Conservation (phyloP, 1,140 invertebrate species). For the Triops longicaudatus region DNA sequence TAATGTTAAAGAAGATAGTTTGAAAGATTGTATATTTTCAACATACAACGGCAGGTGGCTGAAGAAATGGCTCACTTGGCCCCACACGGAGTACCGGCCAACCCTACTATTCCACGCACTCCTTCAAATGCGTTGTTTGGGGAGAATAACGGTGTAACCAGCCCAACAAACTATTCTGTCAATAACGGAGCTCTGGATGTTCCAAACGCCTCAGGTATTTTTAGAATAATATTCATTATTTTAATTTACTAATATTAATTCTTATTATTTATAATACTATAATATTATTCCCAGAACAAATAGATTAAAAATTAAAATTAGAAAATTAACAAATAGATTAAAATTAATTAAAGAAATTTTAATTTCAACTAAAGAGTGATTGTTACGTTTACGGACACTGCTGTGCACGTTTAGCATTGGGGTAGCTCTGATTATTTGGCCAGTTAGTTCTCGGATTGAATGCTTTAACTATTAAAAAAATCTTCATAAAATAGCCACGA, state of each 20-base stretch:
- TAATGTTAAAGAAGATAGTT: too few species aligned
- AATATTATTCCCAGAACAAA: too few species aligned
- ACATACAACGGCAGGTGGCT: conserved; percentile 47
- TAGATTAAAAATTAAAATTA: too few species aligned
- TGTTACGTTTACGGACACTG: too few species aligned
- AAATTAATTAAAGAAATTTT: too few species aligned
- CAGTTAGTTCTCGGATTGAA: background rate
- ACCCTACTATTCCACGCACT: conserved; percentile 78
- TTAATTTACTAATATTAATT: too few species aligned
- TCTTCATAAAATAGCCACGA: background rate
- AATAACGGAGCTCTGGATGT: conserved; percentile 30
- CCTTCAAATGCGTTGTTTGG: conserved; percentile 71
- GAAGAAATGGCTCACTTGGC: conserved; percentile 80
- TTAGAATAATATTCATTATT: background rate
- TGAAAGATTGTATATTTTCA: background rate
- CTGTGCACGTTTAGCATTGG: too few species aligned
- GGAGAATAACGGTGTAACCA: conserved; percentile 40
- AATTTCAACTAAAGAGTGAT: too few species aligned
- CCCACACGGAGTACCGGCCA: conserved; percentile 91
- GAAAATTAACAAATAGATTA: too few species aligned
- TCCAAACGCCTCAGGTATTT: conserved; percentile 28
- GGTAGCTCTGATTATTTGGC: too few species aligned
- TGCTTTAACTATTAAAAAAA: background rate
- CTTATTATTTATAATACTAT: too few species aligned
- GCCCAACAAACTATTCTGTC: conserved; percentile 21